Percentiles rank a stretch among this genome's conserved stretches.
phyloP scores from a whole-genome alignment of 1,140 invertebrate genomes.

The Bombus pyrosoma region DNA sequence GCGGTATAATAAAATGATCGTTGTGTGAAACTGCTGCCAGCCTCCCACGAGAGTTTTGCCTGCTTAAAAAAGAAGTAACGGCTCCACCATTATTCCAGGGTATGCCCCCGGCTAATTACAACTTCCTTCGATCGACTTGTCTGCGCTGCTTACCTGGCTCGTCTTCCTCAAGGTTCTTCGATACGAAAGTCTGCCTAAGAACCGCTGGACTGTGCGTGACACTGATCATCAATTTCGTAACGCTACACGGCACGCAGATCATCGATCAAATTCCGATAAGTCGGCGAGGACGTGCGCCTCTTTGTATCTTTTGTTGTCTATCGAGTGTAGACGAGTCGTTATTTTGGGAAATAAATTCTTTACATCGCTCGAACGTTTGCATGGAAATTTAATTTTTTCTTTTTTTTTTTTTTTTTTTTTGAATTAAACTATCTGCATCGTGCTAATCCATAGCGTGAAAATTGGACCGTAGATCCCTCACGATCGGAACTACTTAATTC shows the following conservation, averaged over 20 bases:
- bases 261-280: constrained; percentile 4
- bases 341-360: neutral
- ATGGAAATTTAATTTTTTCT: neutral
- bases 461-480: neutral
- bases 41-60: constrained; percentile 51
- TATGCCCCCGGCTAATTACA: constrained; percentile 50
- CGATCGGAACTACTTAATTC: neutral
- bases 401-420: neutral
- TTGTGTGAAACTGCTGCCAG: constrained; percentile 46
- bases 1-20: constrained; percentile 64
- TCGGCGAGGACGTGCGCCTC: neutral
- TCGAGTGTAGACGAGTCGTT: neutral
- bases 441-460: neutral
- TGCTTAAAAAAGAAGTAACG: constrained; percentile 21
- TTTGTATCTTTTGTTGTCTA: neutral
- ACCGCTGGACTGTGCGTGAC: neutral
- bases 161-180: constrained; percentile 14
- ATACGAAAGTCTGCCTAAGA: constrained; percentile 4
- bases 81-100: constrained; percentile 29
- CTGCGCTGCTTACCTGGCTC: constrained; percentile 21
- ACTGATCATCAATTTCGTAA: constrained; percentile 9
- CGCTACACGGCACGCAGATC: neutral
- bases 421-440: neutral
- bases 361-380: neutral
- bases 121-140: constrained; percentile 49